Evolutionary conservation across 2,888 invertebrate species (phyloP).

Genomic region (Keiferia lycopersicella): DNA sequence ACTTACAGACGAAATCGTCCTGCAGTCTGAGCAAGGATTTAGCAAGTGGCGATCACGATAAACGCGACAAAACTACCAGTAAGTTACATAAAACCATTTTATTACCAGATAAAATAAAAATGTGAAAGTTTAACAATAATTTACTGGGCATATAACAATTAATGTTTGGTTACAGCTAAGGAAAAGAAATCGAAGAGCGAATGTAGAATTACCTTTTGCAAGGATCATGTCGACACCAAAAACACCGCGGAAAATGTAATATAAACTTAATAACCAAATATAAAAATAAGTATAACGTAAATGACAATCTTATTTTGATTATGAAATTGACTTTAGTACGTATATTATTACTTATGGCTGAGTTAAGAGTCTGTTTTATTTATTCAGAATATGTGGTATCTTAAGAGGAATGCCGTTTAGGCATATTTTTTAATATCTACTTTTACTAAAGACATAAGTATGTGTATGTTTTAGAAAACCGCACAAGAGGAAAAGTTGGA

Average conservation of each 20-base stretch:
- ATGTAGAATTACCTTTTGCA: conserved; percentile 11
- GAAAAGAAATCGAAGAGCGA: conserved; percentile 25
- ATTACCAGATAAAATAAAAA: not conserved
- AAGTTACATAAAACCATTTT: conserved; percentile 18
- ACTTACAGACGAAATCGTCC: not conserved
- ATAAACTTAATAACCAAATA: too few relatives aligned
- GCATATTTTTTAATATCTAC: too few relatives aligned
- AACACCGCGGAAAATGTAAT: not conserved
- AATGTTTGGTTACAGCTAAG: conserved; percentile 26
- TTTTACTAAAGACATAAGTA: too few relatives aligned
- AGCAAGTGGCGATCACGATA: conserved; percentile 29
- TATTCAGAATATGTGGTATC: too few relatives aligned
- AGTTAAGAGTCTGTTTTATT: too few relatives aligned
- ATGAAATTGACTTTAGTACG: too few relatives aligned
- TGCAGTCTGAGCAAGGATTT: conserved; percentile 10
- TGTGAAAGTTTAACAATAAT: not conserved
- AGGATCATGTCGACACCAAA: conserved; percentile 3
- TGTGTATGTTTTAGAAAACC: conserved; percentile 19
- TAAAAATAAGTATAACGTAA: too few relatives aligned
- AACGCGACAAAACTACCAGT: conserved; percentile 27
- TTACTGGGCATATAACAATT: not conserved
- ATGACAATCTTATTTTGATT: too few relatives aligned
- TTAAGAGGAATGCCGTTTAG: too few relatives aligned
- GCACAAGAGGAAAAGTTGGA: conserved; percentile 4
- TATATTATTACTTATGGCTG: too few relatives aligned